Percentiles rank a stretch among this genome's conserved stretches.
phyloP scores from a whole-genome alignment of 2,113 vertebrate genomes.

The Rhabdomys dilectus region DNA sequence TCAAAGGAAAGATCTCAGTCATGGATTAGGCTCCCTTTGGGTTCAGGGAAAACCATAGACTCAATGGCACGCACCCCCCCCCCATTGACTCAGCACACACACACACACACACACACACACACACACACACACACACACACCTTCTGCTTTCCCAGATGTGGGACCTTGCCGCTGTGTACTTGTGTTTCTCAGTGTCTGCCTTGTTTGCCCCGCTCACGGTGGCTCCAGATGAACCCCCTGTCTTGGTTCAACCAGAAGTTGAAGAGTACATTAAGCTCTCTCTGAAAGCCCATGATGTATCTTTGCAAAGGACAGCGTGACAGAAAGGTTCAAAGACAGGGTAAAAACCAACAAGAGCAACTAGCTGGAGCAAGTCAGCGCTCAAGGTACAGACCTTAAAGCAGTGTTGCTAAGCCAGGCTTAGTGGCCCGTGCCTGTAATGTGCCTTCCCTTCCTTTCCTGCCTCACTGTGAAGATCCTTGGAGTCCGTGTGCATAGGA shows the following conservation, averaged over 20 bases:
- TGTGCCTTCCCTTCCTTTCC: background rate
- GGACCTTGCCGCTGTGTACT: too few relatives aligned
- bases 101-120: background rate
- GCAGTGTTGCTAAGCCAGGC: background rate
- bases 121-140: background rate
- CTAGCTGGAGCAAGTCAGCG: background rate
- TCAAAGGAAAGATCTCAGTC: background rate
- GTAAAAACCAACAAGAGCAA: background rate
- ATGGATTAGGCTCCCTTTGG: background rate
- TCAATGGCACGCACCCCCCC: background rate
- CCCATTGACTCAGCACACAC: background rate
- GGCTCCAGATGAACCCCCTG: background rate
- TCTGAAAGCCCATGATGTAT: too few relatives aligned
- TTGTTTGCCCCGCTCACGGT: too few relatives aligned
- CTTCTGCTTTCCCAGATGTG: background rate
- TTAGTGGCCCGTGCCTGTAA: fast-evolving
- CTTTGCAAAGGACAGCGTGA: background rate
- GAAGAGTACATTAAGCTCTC: background rate
- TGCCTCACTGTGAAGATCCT: background rate
- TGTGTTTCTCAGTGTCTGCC: background rate
- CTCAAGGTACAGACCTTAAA: background rate
- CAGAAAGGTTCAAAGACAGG: background rate
- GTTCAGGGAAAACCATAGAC: background rate
- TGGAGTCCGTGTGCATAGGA: background rate
- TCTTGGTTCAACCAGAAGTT: background rate